Conservation (phyloP, 2,797 vertebrate species). For the Acanthurus lineatus region DNA sequence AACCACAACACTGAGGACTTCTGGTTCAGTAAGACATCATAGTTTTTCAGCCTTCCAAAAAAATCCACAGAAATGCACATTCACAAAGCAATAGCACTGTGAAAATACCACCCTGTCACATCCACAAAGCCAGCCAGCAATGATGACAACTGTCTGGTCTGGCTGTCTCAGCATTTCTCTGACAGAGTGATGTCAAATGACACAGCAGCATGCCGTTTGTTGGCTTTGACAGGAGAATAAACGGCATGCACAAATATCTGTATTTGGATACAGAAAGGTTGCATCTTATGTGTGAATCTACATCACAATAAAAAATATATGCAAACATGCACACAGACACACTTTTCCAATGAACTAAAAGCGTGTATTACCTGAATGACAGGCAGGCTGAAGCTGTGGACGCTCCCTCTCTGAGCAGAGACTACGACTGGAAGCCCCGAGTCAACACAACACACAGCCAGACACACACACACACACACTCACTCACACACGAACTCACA, state of each 20-base stretch:
- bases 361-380: constrained; percentile 67
- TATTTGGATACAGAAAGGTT: not conserved
- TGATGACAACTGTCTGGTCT: constrained; percentile 42
- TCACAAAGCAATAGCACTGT: constrained; percentile 14
- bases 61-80: constrained; percentile 33
- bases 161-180: constrained; percentile 57
- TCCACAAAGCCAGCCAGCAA: constrained; percentile 23
- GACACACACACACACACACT: constrained; percentile 50
- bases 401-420: constrained; percentile 60
- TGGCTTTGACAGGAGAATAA: constrained; percentile 33
- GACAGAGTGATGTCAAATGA: constrained; percentile 60
- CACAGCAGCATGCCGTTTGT: constrained; percentile 19
- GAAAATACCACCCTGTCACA: constrained; percentile 42
- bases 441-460: constrained; percentile 56
- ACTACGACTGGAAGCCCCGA: constrained; percentile 69
- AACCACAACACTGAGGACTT: not conserved
- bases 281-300: constrained; percentile 5
- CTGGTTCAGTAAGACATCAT: not conserved
- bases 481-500: constrained; percentile 20
- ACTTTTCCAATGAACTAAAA: constrained; percentile 31
- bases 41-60: not conserved
- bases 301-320: not conserved
- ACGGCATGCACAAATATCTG: constrained; percentile 24
- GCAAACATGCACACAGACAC: not conserved
- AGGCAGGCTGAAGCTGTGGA: constrained; percentile 50